Percentiles rank a stretch among this genome's conserved stretches.
phyloP scores from a whole-genome alignment of 1,140 invertebrate species.

The Lepidostoma basale region DNA sequence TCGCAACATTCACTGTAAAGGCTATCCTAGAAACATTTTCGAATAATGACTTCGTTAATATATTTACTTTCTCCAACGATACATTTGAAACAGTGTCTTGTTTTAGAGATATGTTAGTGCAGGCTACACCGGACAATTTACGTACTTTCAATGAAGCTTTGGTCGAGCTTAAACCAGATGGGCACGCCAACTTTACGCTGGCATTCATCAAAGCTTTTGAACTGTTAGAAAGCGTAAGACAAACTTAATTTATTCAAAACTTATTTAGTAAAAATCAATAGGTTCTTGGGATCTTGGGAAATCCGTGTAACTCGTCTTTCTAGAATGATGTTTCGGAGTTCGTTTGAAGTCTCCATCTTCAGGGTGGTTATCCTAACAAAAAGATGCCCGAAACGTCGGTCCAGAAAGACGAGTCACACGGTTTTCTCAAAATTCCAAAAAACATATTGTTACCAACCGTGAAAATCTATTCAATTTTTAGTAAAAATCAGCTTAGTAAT shows the following conservation, averaged over 20 bases:
- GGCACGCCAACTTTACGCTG: conserved; percentile 84
- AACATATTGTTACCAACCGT: too few relatives aligned
- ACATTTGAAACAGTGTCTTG: conserved; percentile 76
- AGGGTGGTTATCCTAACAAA: too few relatives aligned
- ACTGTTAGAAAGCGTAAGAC: conserved; percentile 73
- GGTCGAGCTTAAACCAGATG: conserved; percentile 70
- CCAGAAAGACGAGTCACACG: too few relatives aligned
- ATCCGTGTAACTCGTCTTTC: too few relatives aligned
- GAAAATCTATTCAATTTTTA: too few relatives aligned
- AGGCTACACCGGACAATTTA: conserved; percentile 93
- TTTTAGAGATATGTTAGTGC: conserved; percentile 82
- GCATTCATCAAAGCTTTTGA: conserved; percentile 88
- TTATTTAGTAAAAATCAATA: too few relatives aligned
- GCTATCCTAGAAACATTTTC: conserved; percentile 94
- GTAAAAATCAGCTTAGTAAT: too few relatives aligned
- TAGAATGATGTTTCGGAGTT: too few relatives aligned
- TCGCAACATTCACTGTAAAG: conserved; percentile 74
- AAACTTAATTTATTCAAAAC: neutral
- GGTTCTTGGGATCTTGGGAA: too few relatives aligned
- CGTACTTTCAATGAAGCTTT: conserved; percentile 75
- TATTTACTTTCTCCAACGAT: conserved; percentile 77
- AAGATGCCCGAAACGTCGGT: too few relatives aligned
- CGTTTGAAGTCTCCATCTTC: too few relatives aligned
- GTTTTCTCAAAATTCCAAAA: too few relatives aligned
- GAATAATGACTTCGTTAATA: conserved; percentile 97